Evolutionary conservation across 2,888 invertebrate species (phyloP).

Genomic region (Thyatira batis): DNA sequence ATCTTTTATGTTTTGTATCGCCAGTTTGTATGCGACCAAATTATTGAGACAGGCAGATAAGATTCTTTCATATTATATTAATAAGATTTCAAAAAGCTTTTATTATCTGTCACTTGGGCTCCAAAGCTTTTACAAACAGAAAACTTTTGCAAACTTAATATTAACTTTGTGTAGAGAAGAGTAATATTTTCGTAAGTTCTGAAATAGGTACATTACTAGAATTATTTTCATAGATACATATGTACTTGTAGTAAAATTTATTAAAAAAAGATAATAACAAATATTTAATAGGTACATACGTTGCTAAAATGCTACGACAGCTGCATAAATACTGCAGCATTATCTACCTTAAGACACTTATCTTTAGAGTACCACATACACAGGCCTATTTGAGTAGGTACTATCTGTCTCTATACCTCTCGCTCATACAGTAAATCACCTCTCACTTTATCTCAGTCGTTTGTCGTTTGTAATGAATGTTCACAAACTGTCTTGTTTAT

Average conservation of each 20-base stretch:
- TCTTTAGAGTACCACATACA: no score
- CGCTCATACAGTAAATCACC: no score
- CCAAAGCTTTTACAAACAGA: not conserved
- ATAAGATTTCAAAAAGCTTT: not conserved
- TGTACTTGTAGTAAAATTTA: not conserved
- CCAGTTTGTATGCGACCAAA: no score
- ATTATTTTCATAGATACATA: not conserved
- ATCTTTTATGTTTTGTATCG: no score
- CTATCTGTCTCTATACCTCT: no score
- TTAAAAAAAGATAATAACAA: not conserved
- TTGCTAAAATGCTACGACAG: no score
- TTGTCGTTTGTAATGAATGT: not conserved
- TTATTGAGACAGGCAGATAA: no score
- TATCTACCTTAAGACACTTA: no score
- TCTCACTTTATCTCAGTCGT: not conserved
- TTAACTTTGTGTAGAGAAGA: not conserved
- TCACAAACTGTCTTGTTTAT: not conserved
- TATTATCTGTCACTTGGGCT: not conserved
- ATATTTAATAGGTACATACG: no score
- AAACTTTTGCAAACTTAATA: not conserved
- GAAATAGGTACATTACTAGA: not conserved
- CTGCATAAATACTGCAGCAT: no score
- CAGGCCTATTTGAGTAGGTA: no score
- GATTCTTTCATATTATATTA: no score
- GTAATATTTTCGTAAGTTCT: not conserved